Conservation (phyloP, 2,888 invertebrate genomes). For the Nomada lathburiana region DNA sequence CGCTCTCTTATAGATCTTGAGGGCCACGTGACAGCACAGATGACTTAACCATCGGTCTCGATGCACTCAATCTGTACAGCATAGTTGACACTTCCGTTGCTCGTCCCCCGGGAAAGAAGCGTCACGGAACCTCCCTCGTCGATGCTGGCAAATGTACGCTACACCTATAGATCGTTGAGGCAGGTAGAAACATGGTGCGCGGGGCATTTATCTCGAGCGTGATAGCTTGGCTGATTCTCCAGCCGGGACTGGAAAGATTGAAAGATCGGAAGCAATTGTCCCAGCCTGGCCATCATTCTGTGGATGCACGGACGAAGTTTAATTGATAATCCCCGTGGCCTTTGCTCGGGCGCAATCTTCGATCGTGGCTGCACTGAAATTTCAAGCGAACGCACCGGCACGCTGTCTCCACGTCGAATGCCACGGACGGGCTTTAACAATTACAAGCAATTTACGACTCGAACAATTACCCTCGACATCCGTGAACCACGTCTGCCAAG, state of each 20-base stretch:
- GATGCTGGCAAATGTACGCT: not conserved
- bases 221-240: too few relatives aligned
- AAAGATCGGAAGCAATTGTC: conserved; percentile 17
- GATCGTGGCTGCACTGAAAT: conserved; percentile 14
- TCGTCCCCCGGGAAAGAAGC: not conserved
- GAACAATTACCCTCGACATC: conserved; percentile 66
- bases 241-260: too few relatives aligned
- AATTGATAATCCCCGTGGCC: conserved; percentile 47
- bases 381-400: conserved; percentile 22
- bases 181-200: not conserved
- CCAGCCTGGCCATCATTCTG: conserved; percentile 23
- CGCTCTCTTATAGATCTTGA: conserved; percentile 5
- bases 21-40: conserved; percentile 27
- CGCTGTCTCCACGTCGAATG: conserved; percentile 30
- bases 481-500: conserved; percentile 44
- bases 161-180: not conserved
- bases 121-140: not conserved
- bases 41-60: conserved; percentile 43
- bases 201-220: not conserved
- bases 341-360: not conserved
- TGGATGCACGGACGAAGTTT: conserved; percentile 29
- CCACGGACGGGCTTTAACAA: conserved; percentile 55
- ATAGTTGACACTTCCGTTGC: conserved; percentile 13
- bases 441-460: conserved; percentile 69
- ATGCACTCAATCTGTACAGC: not conserved